phyloP scores from a whole-genome alignment of 2,113 vertebrate species.

The Tringa solitaria region DNA sequence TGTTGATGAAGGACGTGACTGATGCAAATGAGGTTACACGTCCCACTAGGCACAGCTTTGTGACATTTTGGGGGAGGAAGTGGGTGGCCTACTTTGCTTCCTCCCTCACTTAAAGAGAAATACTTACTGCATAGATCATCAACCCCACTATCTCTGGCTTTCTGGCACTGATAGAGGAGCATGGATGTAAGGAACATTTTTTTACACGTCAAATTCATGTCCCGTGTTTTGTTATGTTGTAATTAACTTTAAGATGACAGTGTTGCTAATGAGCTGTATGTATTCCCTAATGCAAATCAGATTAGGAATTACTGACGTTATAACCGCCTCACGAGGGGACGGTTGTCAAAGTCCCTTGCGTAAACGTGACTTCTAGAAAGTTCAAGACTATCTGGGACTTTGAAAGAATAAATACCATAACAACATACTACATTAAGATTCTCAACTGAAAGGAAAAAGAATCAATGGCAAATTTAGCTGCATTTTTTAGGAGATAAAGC shows the following conservation, averaged over 20 bases:
- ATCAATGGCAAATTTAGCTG: not conserved
- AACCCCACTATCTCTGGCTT: not conserved
- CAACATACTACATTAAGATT: not conserved
- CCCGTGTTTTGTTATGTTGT: not conserved
- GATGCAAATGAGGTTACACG: slow-evolving; percentile 10
- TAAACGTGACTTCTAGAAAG: not conserved
- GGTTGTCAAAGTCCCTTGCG: not conserved
- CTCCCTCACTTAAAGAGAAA: not conserved
- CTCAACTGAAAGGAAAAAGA: not conserved
- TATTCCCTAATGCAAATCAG: slow-evolving; percentile 10
- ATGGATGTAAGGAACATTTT: not conserved
- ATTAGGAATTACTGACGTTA: not conserved
- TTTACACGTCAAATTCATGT: slow-evolving; percentile 20
- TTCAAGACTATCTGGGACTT: not conserved
- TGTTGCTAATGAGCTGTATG: not conserved
- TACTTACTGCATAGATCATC: not conserved
- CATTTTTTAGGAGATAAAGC: not conserved
- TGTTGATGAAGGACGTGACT: not conserved
- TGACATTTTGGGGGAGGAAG: slow-evolving; percentile 32
- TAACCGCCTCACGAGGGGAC: not conserved
- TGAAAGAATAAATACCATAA: not conserved
- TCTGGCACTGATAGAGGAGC: not conserved
- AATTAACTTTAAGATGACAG: slow-evolving; percentile 5
- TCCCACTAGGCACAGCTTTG: not conserved
- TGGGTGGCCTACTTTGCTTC: slow-evolving; percentile 9